Percentiles rank a stretch among this genome's conserved stretches.
Evolutionary conservation across 2,797 vertebrate species (phyloP).

Genomic region (Stomatorhinus walkeri): DNA sequence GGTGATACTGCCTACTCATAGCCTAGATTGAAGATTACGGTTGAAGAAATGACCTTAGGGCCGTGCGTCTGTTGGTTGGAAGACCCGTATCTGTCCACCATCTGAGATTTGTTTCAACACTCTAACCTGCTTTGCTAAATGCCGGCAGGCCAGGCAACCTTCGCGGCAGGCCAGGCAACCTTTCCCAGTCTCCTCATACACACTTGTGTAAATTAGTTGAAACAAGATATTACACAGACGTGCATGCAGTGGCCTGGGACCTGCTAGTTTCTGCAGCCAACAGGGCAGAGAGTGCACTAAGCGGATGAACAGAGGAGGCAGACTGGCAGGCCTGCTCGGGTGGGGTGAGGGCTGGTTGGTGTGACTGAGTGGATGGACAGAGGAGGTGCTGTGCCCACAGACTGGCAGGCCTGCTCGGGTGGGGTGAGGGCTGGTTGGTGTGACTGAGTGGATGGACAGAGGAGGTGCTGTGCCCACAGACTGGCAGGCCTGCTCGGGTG

Average conservation of each 20-base stretch:
- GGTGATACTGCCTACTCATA: background rate
- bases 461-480: too few species aligned
- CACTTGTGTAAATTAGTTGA: background rate
- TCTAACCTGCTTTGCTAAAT: background rate
- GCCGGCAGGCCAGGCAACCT: background rate
- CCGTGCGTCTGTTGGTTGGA: background rate
- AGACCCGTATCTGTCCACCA: background rate
- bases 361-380: background rate
- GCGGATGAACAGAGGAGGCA: background rate
- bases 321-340: background rate
- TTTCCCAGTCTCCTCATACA: background rate
- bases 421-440: too few species aligned
- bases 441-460: background rate
- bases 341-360: background rate
- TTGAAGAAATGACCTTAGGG: background rate
- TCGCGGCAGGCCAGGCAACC: background rate
- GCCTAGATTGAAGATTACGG: background rate
- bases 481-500: background rate
- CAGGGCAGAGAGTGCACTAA: background rate
- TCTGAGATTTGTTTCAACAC: background rate
- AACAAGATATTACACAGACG: background rate
- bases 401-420: too few species aligned
- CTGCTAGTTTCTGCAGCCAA: background rate
- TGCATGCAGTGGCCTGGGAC: background rate
- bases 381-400: too few species aligned